Evolutionary conservation across 2,888 invertebrate genomes (phyloP), one percentile per base, ranked within the genome.

Genomic region (Cantharis rufa): DNA sequence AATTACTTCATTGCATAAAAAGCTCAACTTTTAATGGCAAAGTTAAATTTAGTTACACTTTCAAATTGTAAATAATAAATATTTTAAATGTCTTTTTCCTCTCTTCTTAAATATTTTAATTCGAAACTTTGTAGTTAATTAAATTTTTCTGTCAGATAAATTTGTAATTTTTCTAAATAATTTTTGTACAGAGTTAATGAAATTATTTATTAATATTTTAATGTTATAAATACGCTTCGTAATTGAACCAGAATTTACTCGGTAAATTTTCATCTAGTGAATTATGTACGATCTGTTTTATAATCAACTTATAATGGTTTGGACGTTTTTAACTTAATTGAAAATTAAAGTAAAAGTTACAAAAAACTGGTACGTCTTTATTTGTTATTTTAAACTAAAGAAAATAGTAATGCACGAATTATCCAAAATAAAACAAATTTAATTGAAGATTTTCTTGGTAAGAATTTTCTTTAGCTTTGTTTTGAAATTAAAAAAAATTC

Each of bases 301-400:
- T 75, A 75, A 75, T 75, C 75, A 78, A 78, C 72, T 75, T 78
- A 72, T 75, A 78, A 72, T 75, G 75, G 72, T 78, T 24, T 78
- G 75, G 63, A 72, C 72, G 74, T 77, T 72, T 68, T 72, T 64
- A 24, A 69, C 70, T 74, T 72, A 77, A 77, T 77, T 77, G 70
- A 70, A 75, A 66, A 70, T 28, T 66, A 61, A 68, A 71, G 75
- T 64, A 64, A 69, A 64, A 69, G 72, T 75, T 70, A 48, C 69
- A 75, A 71, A 32, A 61, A 48, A 15, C 61, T 68, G 66, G 0
- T 72, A 73, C 61, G 28, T 72, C 70, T 21, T 69, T 72, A 62
- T 32, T 63, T 70, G 62, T 28, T 62, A 21, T 62, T 71, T 63
- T 64, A 7, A 13, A 1, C 28, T 11, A n/a, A 3, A 10, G 7